Evolutionary conservation across 1,140 invertebrate species (phyloP).

Genomic region (Gonatopus flavifemur): DNA sequence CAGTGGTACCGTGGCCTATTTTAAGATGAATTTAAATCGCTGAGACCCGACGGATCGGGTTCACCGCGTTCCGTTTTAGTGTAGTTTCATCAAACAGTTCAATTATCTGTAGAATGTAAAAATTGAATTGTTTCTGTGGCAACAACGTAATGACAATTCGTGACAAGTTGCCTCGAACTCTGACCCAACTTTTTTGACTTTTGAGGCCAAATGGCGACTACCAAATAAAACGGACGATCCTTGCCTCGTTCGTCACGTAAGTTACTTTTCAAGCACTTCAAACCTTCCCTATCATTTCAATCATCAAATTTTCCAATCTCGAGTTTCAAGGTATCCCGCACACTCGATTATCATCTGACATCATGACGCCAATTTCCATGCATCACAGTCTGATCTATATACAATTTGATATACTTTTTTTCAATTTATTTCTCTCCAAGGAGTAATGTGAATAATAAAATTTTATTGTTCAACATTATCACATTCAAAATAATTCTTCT

Average conservation of each 20-base stretch:
- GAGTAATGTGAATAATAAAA: no score
- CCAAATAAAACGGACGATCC: slow-evolving; percentile 37
- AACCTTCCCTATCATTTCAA: not conserved
- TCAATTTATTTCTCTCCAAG: no score
- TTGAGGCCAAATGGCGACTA: slow-evolving; percentile 48
- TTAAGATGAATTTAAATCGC: slow-evolving; percentile 36
- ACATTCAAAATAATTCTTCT: no score
- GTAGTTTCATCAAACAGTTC: not conserved
- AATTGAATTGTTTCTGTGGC: not conserved
- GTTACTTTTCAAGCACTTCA: no score
- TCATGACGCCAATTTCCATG: no score
- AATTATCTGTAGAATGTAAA: slow-evolving; percentile 14
- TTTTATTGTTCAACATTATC: no score
- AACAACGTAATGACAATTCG: slow-evolving; percentile 37
- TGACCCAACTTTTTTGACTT: slow-evolving; percentile 51
- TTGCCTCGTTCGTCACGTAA: slow-evolving; percentile 31
- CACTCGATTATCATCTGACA: no score
- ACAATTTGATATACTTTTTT: no score
- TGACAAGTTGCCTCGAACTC: slow-evolving; percentile 41
- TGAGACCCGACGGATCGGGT: slow-evolving; percentile 4
- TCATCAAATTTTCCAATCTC: no score
- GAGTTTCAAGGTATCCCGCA: no score
- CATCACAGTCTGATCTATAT: no score
- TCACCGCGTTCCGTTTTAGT: not conserved
- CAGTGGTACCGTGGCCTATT: slow-evolving; percentile 31